Evolutionary conservation across 1,140 invertebrate genomes (phyloP), one percentile per base, ranked within the genome.

Genomic region (Copidosoma floridanum): DNA sequence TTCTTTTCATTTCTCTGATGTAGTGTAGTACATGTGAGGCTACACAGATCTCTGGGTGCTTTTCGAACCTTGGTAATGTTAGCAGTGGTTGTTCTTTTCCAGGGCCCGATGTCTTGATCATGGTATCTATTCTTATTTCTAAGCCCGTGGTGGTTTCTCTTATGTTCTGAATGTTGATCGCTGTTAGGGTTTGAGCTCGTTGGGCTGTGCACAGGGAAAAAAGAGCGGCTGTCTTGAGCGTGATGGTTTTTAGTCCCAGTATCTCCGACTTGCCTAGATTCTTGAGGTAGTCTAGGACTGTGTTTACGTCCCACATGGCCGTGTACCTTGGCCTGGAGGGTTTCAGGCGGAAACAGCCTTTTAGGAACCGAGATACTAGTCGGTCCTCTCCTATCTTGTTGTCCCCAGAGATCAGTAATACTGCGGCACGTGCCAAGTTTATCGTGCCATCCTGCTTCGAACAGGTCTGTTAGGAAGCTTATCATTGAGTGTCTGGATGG

Each of bases 101-200:
- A 2, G 58, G 61, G 27, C 57, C 44, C 7, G 65, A 67, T 10
- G 62, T 69, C 43, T 69, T 69, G 10, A 67, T 59, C 2, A 32
- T 7, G 35, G 66, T 58, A 1, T 58, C 24, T n/a, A 69, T 65
- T 40, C 44, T 53, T 21, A 67, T 66, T 40, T 51, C 29, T 23
- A 59, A 27, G 7, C 53, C 16, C 24, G 16, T 24, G 5, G 20
- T 21, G 3, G 4, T 14, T 14, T 3, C n/a, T 16, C 37, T 37
- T 5, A 43, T 47, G 47, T 46, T 57, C 12, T 38, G n/a, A 6
- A 57, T 47, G 12, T 27, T 47, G n/a, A 57, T 57, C 26, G 8
- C 8, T 6, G 41, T 8, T 4, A 57, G 3, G 7, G 41, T 57
- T 26, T 57, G 54, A 10, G 32, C 24, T 35, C 54, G 20, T 21